These are phyloP conservation scores for Bergia puertoricense DNA, from an alignment of 92 coral and sea anemone species.

Conservation along the genomic window DNA sequence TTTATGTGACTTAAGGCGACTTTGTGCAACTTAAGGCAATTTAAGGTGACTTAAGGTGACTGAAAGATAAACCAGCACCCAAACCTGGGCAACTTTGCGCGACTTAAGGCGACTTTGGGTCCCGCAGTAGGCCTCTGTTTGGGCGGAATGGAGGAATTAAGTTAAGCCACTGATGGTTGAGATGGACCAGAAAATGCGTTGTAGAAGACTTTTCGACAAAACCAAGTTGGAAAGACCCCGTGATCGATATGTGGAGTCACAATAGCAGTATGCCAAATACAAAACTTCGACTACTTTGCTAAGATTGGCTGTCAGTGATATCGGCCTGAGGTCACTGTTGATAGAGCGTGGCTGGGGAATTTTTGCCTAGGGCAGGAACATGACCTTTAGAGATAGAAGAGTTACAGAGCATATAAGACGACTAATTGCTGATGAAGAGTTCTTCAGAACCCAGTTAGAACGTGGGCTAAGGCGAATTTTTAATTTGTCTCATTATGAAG, in stretches of 20 bases:
- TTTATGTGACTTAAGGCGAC: too few species aligned
- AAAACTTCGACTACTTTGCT: slow-evolving; percentile 52
- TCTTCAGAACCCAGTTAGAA: too few species aligned
- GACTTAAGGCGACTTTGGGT: too few species aligned
- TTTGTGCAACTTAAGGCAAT: too few species aligned
- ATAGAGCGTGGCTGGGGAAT: slow-evolving; percentile 36
- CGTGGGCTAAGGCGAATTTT: too few species aligned
- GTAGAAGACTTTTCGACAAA: slow-evolving; percentile 46
- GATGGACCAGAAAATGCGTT: slow-evolving; percentile 52
- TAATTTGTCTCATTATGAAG: too few species aligned
- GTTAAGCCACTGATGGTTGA: slow-evolving; percentile 56
- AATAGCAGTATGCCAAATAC: slow-evolving; percentile 41
- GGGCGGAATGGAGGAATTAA: neutral
- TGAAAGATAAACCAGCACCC: too few species aligned
- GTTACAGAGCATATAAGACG: slow-evolving; percentile 34
- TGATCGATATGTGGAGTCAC: slow-evolving; percentile 40
- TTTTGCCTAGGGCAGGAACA: slow-evolving; percentile 44
- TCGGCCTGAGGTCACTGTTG: slow-evolving; percentile 45
- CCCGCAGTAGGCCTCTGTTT: neutral
- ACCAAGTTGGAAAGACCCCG: slow-evolving; percentile 31
- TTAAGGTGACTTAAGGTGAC: too few species aligned
- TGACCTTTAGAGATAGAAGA: slow-evolving; percentile 30
- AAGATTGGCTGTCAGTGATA: slow-evolving; percentile 42
- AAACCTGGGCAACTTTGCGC: too few species aligned
- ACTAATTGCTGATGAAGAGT: neutral